Evolutionary conservation across 2,113 vertebrate genomes (phyloP), one percentile per base, ranked within the genome.

Genomic region (Brienomyrus longianalis): DNA sequence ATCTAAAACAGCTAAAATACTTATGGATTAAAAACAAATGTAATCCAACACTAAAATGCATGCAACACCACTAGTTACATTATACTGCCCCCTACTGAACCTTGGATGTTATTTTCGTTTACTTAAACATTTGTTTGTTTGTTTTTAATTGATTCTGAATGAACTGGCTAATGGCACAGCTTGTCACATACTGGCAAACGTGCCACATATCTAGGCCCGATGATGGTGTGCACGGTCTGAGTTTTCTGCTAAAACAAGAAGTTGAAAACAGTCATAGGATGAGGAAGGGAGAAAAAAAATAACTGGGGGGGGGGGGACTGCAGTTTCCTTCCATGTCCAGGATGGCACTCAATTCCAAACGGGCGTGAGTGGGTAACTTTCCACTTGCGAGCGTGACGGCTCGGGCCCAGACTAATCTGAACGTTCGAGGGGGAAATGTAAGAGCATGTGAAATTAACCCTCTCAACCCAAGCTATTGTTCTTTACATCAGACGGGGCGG

Each of bases 401-500:
- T 62, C 48, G 83, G 89, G 89, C 90, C 89, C 59, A 87, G 90
- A 48, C 92, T 93, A 86, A 91, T 92, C 93, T 92, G 83, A 88
- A 77, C 27, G 62, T 50, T 19, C 47, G 85, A 56, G 45, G 90
- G 27, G 86, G 83, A 88, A 54, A 86, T 86, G 83, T 89, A 88
- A 84, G 54, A 88, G 86, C 19, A 74, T 90, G 86, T 86, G 66
- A 91, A 90, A 91, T 89, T 80, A 88, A 90, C 87, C 87, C 91
- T 91, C 91, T 90, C 88, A 89, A 90, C 91, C 85, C 89, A 89
- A 90, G 88, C 84, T 91, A 89, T 91, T 90, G 89, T 90, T 92
- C 85, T 77, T n/a, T 51, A 77, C 83, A 85, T 90, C 89, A 88
- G 89, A 87, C 43, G 3, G 89, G 45, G 74, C 87, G 80, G 54